Percentiles rank a stretch among this genome's conserved stretches.
Evolutionary conservation across 2,113 vertebrate genomes (phyloP).

Genomic region (Cebus imitator): DNA sequence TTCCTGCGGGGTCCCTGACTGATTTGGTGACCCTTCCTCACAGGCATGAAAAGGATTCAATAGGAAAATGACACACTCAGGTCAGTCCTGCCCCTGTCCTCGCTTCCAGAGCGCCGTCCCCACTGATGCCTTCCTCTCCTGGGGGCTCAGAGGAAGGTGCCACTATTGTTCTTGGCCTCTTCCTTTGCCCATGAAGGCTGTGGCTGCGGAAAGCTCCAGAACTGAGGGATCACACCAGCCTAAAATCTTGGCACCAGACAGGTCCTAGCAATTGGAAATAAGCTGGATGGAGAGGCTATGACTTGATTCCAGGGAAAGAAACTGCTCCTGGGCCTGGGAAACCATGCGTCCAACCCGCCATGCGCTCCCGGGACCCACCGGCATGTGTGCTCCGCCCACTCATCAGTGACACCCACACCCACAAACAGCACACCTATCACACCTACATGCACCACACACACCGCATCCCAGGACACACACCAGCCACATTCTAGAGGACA

Average conservation of each 20-base stretch:
- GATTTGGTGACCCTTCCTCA: background rate
- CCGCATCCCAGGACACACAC: background rate
- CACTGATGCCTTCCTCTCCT: background rate
- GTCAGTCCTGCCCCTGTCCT: background rate
- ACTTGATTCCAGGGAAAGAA: background rate
- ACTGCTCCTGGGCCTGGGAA: background rate
- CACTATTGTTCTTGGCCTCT: background rate
- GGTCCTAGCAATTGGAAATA: background rate
- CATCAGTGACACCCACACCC: background rate
- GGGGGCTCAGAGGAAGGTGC: background rate
- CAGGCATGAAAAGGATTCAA: background rate
- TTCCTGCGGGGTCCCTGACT: background rate
- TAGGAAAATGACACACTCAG: background rate
- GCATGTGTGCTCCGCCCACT: background rate
- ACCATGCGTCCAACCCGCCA: accelerated
- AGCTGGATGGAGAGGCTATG: background rate
- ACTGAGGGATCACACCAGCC: background rate
- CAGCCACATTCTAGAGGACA: background rate
- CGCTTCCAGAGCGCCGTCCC: background rate
- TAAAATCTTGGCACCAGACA: background rate
- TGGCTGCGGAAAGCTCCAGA: background rate
- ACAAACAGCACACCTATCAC: background rate
- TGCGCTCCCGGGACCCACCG: background rate
- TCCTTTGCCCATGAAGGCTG: background rate
- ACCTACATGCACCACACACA: background rate